Evolutionary conservation across 2,113 vertebrate species (phyloP).

Genomic region (Lepidothrix coronata): DNA sequence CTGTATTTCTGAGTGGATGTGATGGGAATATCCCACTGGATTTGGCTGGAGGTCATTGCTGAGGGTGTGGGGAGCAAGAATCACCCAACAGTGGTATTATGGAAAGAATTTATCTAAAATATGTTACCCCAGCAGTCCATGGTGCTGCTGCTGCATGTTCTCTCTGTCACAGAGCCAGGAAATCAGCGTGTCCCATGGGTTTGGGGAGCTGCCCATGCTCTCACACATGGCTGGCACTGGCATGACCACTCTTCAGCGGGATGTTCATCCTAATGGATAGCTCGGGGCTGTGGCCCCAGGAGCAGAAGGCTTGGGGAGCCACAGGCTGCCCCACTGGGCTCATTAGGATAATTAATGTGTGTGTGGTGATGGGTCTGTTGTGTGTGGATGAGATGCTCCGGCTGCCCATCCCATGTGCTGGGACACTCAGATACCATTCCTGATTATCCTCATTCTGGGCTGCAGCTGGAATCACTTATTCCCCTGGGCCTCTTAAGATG

Average conservation of each 20-base stretch:
- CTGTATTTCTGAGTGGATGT: not conserved
- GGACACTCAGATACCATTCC: accelerated
- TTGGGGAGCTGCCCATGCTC: not conserved
- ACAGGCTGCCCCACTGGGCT: not conserved
- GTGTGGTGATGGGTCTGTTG: not conserved
- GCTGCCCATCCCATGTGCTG: accelerated
- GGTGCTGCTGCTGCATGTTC: not conserved
- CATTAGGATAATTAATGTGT: accelerated
- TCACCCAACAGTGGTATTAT: not conserved
- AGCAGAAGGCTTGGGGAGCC: not conserved
- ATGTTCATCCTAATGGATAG: not conserved
- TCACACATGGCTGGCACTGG: accelerated
- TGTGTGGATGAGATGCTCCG: accelerated
- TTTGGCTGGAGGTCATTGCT: not conserved
- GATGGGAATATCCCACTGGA: not conserved
- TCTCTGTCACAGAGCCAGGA: not conserved
- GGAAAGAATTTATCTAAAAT: not conserved
- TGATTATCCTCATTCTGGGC: not conserved
- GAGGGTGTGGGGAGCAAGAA: not conserved
- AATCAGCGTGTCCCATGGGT: accelerated
- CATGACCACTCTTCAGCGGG: accelerated
- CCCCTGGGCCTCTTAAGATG: accelerated
- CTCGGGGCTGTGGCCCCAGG: not conserved
- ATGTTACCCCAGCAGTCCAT: accelerated
- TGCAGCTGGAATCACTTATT: not conserved